Conservation (phyloP, 2,888 invertebrate species). For the Cenopis cana region DNA sequence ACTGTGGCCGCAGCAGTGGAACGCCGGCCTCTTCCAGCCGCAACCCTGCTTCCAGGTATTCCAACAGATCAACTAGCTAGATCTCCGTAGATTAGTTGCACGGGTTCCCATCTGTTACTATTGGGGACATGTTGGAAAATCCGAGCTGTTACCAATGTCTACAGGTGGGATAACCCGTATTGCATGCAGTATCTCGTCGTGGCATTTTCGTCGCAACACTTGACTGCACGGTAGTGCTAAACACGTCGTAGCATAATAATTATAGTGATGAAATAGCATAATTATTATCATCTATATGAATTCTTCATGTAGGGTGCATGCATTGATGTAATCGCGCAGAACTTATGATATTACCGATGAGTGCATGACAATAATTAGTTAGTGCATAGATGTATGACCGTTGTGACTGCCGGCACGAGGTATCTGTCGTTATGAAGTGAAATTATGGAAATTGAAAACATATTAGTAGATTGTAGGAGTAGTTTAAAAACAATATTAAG, state of each 20-base stretch:
- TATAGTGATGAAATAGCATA: slow-evolving; percentile 41
- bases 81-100: slow-evolving; percentile 55
- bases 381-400: slow-evolving; percentile 68
- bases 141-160: no score
- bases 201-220: slow-evolving; percentile 17
- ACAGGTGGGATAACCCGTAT: no score
- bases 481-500: slow-evolving; percentile 27
- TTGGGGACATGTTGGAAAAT: no score
- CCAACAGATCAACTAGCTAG: slow-evolving; percentile 84
- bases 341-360: slow-evolving; percentile 49
- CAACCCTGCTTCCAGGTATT: slow-evolving; percentile 85
- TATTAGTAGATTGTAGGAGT: slow-evolving; percentile 27
- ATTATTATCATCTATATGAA: slow-evolving; percentile 42
- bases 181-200: slow-evolving; percentile 13
- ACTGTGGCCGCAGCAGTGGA: slow-evolving; percentile 78
- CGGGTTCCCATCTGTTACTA: neutral
- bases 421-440: neutral
- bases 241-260: slow-evolving; percentile 46
- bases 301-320: slow-evolving; percentile 42
- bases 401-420: slow-evolving; percentile 48
- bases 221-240: slow-evolving; percentile 44
- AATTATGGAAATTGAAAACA: slow-evolving; percentile 2
- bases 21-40: slow-evolving; percentile 75
- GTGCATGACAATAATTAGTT: slow-evolving; percentile 84
- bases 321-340: slow-evolving; percentile 26